These are phyloP conservation scores for Pagetopsis macropterus DNA, from an alignment of 2,797 vertebrate genomes.

Conservation along the genomic window DNA sequence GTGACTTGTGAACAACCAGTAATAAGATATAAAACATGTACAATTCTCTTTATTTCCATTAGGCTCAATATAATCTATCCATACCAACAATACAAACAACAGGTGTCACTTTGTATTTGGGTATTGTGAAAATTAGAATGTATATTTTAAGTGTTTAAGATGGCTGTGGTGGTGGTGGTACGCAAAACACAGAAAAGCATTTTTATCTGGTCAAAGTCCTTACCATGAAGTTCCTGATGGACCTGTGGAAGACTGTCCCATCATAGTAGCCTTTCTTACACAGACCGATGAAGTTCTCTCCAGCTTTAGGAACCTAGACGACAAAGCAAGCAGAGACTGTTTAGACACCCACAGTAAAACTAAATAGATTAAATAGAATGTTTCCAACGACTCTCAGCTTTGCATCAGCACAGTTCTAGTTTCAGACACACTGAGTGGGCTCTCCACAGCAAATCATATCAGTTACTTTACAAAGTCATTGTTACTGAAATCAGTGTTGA, in stretches of 20 bases:
- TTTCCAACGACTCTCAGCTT: neutral
- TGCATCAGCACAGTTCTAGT: neutral
- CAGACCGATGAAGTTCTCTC: constrained; percentile 94
- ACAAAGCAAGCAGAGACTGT: neutral
- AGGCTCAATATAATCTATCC: neutral
- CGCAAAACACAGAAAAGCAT: neutral
- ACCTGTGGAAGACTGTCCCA: constrained; percentile 93
- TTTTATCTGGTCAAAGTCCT: constrained; percentile 46
- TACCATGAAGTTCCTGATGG: constrained; percentile 97
- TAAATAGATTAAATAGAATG: neutral
- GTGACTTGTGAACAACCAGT: neutral
- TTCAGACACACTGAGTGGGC: neutral
- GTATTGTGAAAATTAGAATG: neutral
- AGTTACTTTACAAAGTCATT: neutral
- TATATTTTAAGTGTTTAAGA: neutral
- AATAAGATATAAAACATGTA: neutral
- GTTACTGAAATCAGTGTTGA: neutral
- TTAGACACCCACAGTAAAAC: neutral
- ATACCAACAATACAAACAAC: neutral
- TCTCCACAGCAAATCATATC: neutral
- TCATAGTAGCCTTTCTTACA: constrained; percentile 95
- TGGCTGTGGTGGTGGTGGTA: neutral
- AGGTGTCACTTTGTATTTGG: neutral
- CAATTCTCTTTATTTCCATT: neutral
- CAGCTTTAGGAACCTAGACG: constrained; percentile 90